Base-by-base conservation (phyloP, 30 jellyfish, hydroid and myxozoan species). In the Aurelia aurita region DNA sequence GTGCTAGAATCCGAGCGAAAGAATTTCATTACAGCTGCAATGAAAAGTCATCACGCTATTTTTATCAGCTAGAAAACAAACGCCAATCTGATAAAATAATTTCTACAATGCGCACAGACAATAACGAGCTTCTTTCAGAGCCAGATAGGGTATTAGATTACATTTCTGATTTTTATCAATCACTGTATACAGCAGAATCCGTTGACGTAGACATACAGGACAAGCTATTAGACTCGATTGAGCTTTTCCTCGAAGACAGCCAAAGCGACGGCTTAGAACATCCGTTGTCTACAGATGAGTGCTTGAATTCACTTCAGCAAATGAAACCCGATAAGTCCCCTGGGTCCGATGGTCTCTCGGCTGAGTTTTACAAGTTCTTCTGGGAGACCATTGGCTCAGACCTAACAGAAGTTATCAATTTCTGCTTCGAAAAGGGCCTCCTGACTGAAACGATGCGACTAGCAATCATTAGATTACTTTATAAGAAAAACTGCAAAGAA, bases 1-100 rank as follows among this genome's bases (percentile, higher is more conserved):
- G 84, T 11, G 84, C 84, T 16, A 34, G 69, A 31, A 34, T 34
- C 2, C 3, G 84, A 5, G 20, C 84, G 10, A 29, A 58, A 23
- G 79, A 49, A 25, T 21, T 39, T 14, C 27, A 49, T 28, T 32
- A 16, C 29, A 18, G 59, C 23, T 16, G 22, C 11, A 8, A 35
- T 23, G 79, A 75, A 31, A n/a, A 27, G 55, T 43, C 87, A 14
- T 49, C 58, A 1, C 21, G 75, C 2, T 75, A 75, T 19, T 75
- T 75, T 22, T 55, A 16, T 61, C 45, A 16, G 35, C 74, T 61
- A 0, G 74, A 61, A 23, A 61, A 61, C n/a, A 61, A 16, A 16
- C 28, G 74, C 6, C 74, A 61, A 61, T 2, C 29, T 3, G 35
- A 61, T 16, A 23, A 27, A 27, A 14, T 26, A 13, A 61, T 61